Percentiles rank a stretch among this genome's conserved stretches.
These are phyloP conservation scores for Arrhopalites spinosus DNA, from an alignment of 2,888 invertebrate genomes.

Conservation along the genomic window DNA sequence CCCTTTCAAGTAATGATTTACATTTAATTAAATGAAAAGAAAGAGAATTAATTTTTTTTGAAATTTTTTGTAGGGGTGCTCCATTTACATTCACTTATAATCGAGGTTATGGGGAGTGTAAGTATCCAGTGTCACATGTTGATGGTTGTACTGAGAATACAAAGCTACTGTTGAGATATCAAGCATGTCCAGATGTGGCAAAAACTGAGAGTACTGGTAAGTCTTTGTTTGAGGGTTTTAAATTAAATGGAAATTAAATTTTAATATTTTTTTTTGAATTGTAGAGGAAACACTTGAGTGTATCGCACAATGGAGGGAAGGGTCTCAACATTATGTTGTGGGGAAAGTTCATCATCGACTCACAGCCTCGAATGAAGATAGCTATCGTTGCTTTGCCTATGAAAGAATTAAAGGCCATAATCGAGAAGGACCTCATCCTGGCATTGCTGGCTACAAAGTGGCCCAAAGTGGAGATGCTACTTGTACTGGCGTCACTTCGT, in stretches of 20 bases:
- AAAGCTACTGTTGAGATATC: constrained; percentile 76
- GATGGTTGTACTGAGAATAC: constrained; percentile 85
- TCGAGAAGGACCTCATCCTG: constrained; percentile 16
- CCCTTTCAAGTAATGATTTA: constrained; percentile 66
- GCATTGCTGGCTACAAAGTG: constrained; percentile 71
- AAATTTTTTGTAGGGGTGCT: constrained; percentile 62
- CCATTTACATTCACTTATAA: constrained; percentile 82
- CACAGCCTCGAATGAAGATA: constrained; percentile 74
- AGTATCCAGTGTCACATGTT: constrained; percentile 74
- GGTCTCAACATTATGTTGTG: constrained; percentile 85
- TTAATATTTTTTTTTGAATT: constrained; percentile 57
- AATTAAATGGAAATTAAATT: not conserved
- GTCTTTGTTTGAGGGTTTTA: constrained; percentile 43
- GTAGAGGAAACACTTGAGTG: constrained; percentile 89
- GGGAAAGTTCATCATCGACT: constrained; percentile 68
- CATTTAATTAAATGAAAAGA: not conserved
- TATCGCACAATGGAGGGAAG: constrained; percentile 91
- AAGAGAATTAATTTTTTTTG: not conserved
- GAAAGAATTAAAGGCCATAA: constrained; percentile 68
- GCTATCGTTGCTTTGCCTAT: constrained; percentile 93
- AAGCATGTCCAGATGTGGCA: constrained; percentile 79
- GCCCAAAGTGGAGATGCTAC: constrained; percentile 92
- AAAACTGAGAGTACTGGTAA: constrained; percentile 78
- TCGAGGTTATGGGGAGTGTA: constrained; percentile 71
- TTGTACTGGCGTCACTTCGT: constrained; percentile 74